phyloP scores from a whole-genome alignment of 2,888 invertebrate species.

The Tenthredo scrophulariae region DNA sequence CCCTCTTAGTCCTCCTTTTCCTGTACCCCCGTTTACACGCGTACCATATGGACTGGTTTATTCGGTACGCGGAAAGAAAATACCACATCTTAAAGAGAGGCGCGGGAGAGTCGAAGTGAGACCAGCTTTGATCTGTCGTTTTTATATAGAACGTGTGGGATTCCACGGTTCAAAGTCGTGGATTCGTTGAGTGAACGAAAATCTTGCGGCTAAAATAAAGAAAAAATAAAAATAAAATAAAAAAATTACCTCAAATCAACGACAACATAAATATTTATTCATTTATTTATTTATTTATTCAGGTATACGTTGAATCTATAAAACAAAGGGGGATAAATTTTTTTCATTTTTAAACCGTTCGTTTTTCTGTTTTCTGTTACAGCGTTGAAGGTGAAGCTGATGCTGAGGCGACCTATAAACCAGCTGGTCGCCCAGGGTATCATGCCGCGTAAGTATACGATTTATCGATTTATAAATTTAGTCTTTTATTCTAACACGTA shows the following conservation, averaged over 20 bases:
- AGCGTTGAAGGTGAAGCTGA: conserved; percentile 98
- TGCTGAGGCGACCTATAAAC: conserved; percentile 95
- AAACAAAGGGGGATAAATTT: background rate
- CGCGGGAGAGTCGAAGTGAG: conserved; percentile 51
- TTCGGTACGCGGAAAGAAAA: conserved; percentile 64
- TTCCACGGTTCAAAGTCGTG: conserved; percentile 39
- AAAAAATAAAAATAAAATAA: background rate
- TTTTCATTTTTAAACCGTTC: background rate
- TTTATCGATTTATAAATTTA: conserved; percentile 50
- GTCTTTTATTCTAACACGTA: conserved; percentile 49
- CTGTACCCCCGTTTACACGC: conserved; percentile 31
- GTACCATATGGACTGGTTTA: conserved; percentile 65
- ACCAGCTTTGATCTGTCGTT: conserved; percentile 67
- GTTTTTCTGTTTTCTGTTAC: conserved; percentile 79
- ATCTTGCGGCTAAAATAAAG: background rate
- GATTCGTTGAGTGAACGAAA: conserved; percentile 30
- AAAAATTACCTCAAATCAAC: background rate
- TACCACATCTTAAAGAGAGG: conserved; percentile 56
- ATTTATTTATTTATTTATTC: background rate
- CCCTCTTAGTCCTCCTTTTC: conserved; percentile 40
- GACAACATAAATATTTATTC: background rate
- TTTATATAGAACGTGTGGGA: conserved; percentile 61
- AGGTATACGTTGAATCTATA: background rate
- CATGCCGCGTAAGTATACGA: conserved; percentile 94
- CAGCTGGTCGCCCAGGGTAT: conserved; percentile 99